Evolutionary conservation across 2,797 vertebrate species (phyloP).

Genomic region (Platalea minor): DNA sequence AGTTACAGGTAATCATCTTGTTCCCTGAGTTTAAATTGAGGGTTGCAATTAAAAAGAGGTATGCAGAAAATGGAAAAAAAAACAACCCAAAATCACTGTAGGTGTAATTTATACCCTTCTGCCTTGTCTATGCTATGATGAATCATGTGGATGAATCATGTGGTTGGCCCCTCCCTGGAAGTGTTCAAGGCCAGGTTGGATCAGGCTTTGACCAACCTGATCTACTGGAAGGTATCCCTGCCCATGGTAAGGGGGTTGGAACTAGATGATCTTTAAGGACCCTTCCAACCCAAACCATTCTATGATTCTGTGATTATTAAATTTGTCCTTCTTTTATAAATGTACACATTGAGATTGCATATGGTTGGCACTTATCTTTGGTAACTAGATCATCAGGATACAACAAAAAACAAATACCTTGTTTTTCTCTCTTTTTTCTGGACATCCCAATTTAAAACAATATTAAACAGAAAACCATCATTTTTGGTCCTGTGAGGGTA

Average conservation of each 20-base stretch:
- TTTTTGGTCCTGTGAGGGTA: not conserved
- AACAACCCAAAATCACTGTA: no score
- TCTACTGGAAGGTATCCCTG: not conserved
- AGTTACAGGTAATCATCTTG: not conserved
- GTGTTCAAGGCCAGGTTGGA: not conserved
- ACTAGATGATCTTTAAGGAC: not conserved
- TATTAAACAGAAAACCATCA: not conserved
- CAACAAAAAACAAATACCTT: not conserved
- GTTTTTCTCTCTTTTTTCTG: not conserved
- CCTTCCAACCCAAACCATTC: not conserved
- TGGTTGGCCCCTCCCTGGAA: not conserved
- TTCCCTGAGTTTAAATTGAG: not conserved
- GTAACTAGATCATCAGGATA: not conserved
- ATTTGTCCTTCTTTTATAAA: not conserved
- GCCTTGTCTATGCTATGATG: not conserved
- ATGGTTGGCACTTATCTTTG: not conserved
- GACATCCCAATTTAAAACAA: not conserved
- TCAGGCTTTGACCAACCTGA: not conserved
- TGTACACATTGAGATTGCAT: not conserved
- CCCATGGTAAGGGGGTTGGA: accelerated
- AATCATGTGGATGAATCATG: not conserved
- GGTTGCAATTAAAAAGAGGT: not conserved
- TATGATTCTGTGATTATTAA: not conserved
- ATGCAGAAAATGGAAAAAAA: not conserved
- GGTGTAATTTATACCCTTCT: not conserved